Percentiles rank a stretch among this genome's conserved stretches.
These are phyloP conservation scores for Oscarella lobularis DNA, from an alignment of 37 sponge, comb jelly and placozoan genomes.

Conservation along the genomic window DNA sequence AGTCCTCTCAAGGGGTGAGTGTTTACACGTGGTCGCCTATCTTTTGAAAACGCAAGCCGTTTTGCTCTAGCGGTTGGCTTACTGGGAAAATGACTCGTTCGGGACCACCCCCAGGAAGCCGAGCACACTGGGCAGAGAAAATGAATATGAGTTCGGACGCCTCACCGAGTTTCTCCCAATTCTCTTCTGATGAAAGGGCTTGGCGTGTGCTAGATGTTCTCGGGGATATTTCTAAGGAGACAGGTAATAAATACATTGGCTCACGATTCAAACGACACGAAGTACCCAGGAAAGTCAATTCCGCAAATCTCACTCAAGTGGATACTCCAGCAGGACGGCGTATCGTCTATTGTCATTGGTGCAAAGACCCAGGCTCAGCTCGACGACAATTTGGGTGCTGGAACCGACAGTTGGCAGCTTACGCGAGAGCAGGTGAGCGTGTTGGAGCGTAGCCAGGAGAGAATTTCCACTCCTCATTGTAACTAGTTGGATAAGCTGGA, in stretches of 20 bases:
- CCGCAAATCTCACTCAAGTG: constrained; percentile 85
- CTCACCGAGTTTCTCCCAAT: constrained; percentile 36
- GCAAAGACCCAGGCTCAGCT: constrained; percentile 54
- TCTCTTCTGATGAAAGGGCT: constrained; percentile 29
- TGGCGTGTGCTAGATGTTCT: constrained; percentile 56
- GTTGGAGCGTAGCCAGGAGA: background rate
- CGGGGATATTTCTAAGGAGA: constrained; percentile 30
- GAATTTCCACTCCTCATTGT: background rate
- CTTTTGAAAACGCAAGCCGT: too few relatives aligned
- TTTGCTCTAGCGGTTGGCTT: constrained; percentile 61
- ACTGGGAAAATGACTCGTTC: constrained; percentile 59
- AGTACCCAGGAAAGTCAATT: constrained; percentile 6
- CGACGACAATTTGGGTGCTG: constrained; percentile 53
- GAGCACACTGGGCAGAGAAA: constrained; percentile 64
- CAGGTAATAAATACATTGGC: too few relatives aligned
- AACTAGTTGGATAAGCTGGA: constrained; percentile 45
- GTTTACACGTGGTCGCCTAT: too few relatives aligned
- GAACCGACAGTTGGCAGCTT: constrained; percentile 21
- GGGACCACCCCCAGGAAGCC: constrained; percentile 15
- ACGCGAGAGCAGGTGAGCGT: constrained; percentile 51
- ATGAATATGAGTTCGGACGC: constrained; percentile 36
- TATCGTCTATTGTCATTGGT: constrained; percentile 69
- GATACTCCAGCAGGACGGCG: constrained; percentile 55
- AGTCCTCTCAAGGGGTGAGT: constrained; percentile 71
- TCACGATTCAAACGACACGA: too few relatives aligned